Base-by-base conservation (phyloP, 2,888 invertebrate species). In the Calameuta idolon region DNA sequence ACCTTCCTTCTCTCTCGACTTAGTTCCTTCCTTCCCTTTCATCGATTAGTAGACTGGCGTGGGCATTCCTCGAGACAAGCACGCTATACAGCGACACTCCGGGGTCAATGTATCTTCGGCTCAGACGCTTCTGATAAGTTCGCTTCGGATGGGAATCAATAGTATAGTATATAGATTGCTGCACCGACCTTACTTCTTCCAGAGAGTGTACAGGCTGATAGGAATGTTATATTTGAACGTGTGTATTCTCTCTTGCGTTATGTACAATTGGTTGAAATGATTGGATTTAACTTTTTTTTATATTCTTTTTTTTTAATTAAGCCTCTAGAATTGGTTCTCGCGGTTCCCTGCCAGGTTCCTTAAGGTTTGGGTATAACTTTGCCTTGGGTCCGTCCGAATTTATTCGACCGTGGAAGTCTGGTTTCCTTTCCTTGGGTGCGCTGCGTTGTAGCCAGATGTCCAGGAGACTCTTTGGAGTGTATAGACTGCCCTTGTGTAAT, bases 351-450 rank as follows among this genome's bases (percentile, higher is more conserved):
- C 92, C 92, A 71, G 90, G 90, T 76, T 91, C 90, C 83, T 94
- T 94, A 73, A 97, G 91, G 85, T 96, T 96, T 0, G 95, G 94
- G 92, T 97, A 97, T 3, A 97, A 90, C 81, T 95, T 95, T 0
- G 96, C 96, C 71, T 94, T 91, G 15, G 93, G 92, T 15, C 95
- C 94, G 4, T 93, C 93, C 74, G 90, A 90, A 69, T 92, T 92
- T 4, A 91, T 34, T 77, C 94, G 90, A 0, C 95, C 95, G 40
- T 92, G 92, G 89, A 95, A 95, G 74, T 95, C 95, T 3, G 92
- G 92, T 15, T 93, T 92, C 82, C 92, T 93, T 68, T 94, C 93
- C 77, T 93, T 92, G 15, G 92, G 92, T 0, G 91, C 88, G 30
- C 93, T 90, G 85, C 84, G 94, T 92, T 91, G 95, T 91, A 89